Base-by-base conservation (phyloP, 2,888 invertebrate genomes). In the Spicauda simplicius region DNA sequence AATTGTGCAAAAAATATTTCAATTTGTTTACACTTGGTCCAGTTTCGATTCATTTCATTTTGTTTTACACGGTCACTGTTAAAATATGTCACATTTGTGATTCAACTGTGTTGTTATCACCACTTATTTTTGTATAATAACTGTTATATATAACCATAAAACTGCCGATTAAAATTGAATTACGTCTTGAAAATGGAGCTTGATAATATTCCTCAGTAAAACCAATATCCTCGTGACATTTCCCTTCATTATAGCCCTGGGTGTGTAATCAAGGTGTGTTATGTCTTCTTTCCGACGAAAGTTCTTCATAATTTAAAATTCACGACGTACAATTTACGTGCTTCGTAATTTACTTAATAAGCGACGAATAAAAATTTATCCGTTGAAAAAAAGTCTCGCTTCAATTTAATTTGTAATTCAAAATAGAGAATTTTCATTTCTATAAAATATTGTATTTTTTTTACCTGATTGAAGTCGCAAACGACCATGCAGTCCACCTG, bases 241-340 rank as follows among this genome's bases (percentile, higher is more conserved):
- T 8, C 33, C 58, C 18, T 25, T 54, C 45, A 59, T 65, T 48
- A 54, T 18, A 25, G 20, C 11, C 16, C 59, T 53, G 16, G 30
- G 33, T 16, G 54, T 60, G 45, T 66, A 60, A 66, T 66, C 59
- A 60, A 20, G 54, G 53, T 54, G 16, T 54, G 16, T 66, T 60
- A 66, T 66, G 65, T 66, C 65, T 66, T 66, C 65, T 59, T 60
- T 41, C 54, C 25, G 25, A 25, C 45, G 59, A 60, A 66, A 65
- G 19, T 41, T 54, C 54, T 11, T 60, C 48, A 41, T 55, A 60
- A 60, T 60, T 66, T 66, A 18, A 60, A 54, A 65, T 66, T 66
- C 53, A 58, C 33, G 25, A 55, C 45, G 30, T 54, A 37, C 19
- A 59, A 10, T 59, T 48, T 60, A 33, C 33, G 33, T 6, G 33